Evolutionary conservation across 2,797 vertebrate species (phyloP), one percentile per base, ranked within the genome.

Genomic region (Capromys pilorides): DNA sequence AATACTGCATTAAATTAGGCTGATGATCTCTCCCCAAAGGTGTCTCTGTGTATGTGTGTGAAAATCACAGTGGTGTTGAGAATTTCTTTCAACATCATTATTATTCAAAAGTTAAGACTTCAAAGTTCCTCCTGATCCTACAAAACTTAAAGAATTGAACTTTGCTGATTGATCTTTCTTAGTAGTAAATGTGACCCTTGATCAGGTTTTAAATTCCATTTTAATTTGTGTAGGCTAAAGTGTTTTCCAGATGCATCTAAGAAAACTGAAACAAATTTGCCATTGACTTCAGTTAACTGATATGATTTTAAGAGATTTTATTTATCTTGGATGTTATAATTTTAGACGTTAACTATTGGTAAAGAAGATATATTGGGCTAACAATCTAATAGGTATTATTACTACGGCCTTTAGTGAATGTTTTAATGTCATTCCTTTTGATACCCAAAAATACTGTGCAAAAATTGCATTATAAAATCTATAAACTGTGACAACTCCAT

Each of bases 21-120:
- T 86, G 51, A 62, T 86, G 12, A 13, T 82, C 10, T 12, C 2
- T 1, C 36, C 41, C 41, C 86, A 86, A 73, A 9, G 22, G 49
- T 51, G 19, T 62, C 57, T 45, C 45, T 90, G 39, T 49, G 57
- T 67, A 62, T 41, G 64, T 66, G 61, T 62, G 61, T 10, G 16
- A 73, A 91, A 92, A 81, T 86, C 33, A 82, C 1, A 49, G 28
- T 71, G 39, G 87, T 3, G 87, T 86, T 82, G 31, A 96, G 61
- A 93, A 82, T 16, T 83, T 95, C 66, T 86, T 62, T 33, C 51
- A 85, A n/a, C 21, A 31, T n/a, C 57, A 91, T 49, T 67, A 86
- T 33, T 90, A 91, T 84, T 91, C 22, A 57, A 86, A 89, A 41
- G 62, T 67, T 67, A 88, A 69, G 51, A 57, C 8, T 89, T 69